Evolutionary conservation across 64 coral and sea anemone genomes (phyloP).

Genomic region (Cladopsammia gracilis): DNA sequence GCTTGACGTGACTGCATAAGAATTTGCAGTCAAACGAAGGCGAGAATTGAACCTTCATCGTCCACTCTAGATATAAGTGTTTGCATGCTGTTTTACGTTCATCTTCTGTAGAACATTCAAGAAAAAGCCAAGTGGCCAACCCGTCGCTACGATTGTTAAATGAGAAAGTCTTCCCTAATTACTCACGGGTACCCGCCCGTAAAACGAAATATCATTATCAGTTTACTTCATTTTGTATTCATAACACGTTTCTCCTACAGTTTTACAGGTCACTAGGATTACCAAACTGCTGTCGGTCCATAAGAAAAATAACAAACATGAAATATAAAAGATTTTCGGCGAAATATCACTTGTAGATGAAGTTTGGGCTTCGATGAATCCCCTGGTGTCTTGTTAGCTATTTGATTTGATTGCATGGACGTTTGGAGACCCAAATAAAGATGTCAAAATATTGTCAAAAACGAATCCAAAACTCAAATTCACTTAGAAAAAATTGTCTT

Average conservation of each 20-base stretch:
- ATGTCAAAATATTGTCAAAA: neutral
- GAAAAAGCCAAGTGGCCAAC: neutral
- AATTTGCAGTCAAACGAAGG: no score
- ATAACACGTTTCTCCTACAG: constrained; percentile 3
- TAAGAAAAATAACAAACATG: no score
- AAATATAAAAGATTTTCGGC: no score
- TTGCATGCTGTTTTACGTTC: neutral
- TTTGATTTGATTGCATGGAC: neutral
- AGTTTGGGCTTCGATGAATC: neutral
- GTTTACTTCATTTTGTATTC: constrained; percentile 28
- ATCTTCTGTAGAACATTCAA: neutral
- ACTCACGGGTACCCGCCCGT: neutral
- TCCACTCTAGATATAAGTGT: neutral
- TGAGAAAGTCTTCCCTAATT: neutral
- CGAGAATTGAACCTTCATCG: no score
- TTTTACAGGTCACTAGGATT: neutral
- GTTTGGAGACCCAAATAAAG: neutral
- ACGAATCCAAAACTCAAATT: neutral
- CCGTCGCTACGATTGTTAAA: neutral
- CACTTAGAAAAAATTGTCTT: neutral
- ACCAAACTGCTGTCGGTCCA: no score
- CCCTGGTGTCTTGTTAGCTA: no score
- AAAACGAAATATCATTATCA: neutral
- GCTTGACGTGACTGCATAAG: no score
- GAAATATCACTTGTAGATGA: no score